These are phyloP conservation scores for Penaeus chinensis DNA, from an alignment of 1,140 invertebrate species.

Conservation along the genomic window DNA sequence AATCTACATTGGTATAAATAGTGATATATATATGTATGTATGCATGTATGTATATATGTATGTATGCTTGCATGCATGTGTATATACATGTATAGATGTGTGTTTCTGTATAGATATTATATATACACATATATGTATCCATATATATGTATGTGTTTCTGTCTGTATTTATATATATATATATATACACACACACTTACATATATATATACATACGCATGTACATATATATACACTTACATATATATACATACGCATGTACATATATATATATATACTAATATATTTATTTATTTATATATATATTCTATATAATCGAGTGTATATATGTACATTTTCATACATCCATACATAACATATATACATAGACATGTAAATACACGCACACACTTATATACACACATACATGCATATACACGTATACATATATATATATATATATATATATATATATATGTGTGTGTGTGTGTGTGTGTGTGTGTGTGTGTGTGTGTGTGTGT, in stretches of 20 bases:
- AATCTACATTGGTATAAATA: too few relatives aligned
- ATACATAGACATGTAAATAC: too few relatives aligned
- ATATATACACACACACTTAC: too few relatives aligned
- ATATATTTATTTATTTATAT: too few relatives aligned
- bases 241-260: neutral
- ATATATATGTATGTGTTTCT: neutral
- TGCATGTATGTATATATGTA: conserved; percentile 7
- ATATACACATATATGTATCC: too few relatives aligned
- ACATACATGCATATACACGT: neutral
- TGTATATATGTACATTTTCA: too few relatives aligned
- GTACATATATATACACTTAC: conserved; percentile 13
- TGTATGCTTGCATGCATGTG: neutral
- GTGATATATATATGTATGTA: neutral
- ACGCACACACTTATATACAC: neutral
- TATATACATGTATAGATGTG: neutral
- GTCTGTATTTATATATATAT: neutral
- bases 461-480: neutral
- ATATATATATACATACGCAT: neutral
- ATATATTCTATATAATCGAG: too few relatives aligned
- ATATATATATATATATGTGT: neutral
- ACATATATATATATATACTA: conserved; percentile 3
- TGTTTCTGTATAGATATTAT: too few relatives aligned
- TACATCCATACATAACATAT: too few relatives aligned
- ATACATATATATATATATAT: neutral
- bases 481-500: neutral